Conservation (phyloP, 2,797 vertebrate genomes). For the Hippocampus kuda region DNA sequence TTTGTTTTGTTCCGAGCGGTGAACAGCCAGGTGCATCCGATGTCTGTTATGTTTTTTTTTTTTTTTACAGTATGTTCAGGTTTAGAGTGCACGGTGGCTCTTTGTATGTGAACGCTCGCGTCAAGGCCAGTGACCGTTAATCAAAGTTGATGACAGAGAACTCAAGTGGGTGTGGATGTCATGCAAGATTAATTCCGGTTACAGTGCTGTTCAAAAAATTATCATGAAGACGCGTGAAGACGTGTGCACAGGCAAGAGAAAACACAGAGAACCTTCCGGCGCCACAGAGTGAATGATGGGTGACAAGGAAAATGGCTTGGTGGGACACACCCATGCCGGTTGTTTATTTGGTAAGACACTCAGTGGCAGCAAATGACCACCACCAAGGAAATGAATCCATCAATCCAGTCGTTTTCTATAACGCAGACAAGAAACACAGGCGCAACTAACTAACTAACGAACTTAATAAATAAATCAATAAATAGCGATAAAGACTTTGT, state of each 20-base stretch:
- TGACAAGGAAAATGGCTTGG: constrained; percentile 12
- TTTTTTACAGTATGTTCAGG: neutral
- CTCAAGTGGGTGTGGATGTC: constrained; percentile 12
- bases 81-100: constrained; percentile 13
- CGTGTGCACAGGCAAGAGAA: neutral
- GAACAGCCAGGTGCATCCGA: constrained; percentile 3
- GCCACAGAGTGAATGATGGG: constrained; percentile 7
- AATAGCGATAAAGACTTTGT: too few relatives aligned
- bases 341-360: constrained; percentile 1
- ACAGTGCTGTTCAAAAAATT: constrained; percentile 35
- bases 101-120: constrained; percentile 9
- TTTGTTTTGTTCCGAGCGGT: constrained; percentile 6
- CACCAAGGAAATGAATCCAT: neutral
- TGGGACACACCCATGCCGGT: neutral
- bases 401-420: neutral
- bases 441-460: too few relatives aligned
- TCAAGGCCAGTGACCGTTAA: constrained; percentile 29
- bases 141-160: constrained; percentile 29
- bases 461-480: too few relatives aligned
- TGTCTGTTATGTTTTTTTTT: neutral
- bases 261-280: neutral
- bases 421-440: too few relatives aligned
- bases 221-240: constrained; percentile 31
- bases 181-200: constrained; percentile 48
- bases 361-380: neutral